phyloP scores from a whole-genome alignment of 2,113 vertebrate genomes.

The Paedocypris sp. region DNA sequence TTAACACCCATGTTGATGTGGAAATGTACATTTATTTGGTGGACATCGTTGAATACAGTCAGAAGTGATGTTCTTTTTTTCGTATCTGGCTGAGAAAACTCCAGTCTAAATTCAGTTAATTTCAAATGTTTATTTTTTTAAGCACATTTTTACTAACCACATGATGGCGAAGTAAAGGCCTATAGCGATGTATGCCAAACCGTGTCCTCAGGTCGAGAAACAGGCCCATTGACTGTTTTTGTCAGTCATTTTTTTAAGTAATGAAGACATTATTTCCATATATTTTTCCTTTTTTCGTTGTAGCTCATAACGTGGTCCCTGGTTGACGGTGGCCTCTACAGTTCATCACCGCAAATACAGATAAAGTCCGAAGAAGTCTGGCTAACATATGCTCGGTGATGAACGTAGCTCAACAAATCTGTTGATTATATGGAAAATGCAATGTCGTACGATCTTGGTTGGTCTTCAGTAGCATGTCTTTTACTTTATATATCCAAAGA shows the following conservation, averaged over 20 bases:
- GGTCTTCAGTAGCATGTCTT: not conserved
- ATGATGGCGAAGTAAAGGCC: not conserved
- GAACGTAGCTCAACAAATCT: not conserved
- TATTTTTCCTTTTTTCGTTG: too few relatives aligned
- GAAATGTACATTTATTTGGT: constrained; percentile 10
- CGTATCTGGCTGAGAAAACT: not conserved
- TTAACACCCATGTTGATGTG: too few relatives aligned
- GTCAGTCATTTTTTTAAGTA: too few relatives aligned
- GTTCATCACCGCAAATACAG: not conserved
- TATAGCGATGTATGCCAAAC: not conserved
- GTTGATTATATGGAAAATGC: not conserved
- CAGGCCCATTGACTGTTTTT: constrained; percentile 26
- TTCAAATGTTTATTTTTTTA: not conserved
- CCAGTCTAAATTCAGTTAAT: not conserved
- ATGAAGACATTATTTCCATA: too few relatives aligned
- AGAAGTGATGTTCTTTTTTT: not conserved
- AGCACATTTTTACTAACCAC: not conserved
- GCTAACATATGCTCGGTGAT: not conserved
- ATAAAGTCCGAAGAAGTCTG: not conserved
- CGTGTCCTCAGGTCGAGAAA: constrained; percentile 29
- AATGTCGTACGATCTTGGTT: constrained; percentile 5
- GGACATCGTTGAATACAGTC: not conserved
- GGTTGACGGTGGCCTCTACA: constrained; percentile 2
- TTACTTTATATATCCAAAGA: not conserved
- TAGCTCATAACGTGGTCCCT: constrained; percentile 7